Percentiles rank a stretch among this genome's conserved stretches.
Evolutionary conservation across 1,140 invertebrate species (phyloP).

Genomic region (Pentalonia nigronervosa): DNA sequence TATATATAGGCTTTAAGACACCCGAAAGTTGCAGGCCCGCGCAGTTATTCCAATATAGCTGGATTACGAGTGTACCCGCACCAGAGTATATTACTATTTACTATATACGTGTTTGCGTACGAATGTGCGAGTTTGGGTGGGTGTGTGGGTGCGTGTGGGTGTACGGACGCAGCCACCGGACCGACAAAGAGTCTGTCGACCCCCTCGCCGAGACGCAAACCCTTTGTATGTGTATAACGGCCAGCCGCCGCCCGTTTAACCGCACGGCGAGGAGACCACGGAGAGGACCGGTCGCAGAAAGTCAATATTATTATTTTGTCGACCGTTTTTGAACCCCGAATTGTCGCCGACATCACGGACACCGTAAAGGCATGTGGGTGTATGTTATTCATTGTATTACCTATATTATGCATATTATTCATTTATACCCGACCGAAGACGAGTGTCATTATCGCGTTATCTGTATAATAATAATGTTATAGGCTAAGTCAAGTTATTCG

Average conservation of each 20-base stretch:
- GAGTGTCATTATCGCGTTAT: background rate
- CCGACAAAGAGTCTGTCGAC: background rate
- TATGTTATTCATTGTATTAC: background rate
- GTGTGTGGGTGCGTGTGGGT: background rate
- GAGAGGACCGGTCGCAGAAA: background rate
- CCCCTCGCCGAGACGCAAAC: background rate
- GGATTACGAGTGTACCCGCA: background rate
- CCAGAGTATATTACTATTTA: background rate
- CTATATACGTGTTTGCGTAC: background rate
- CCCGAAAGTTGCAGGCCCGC: background rate
- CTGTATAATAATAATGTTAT: background rate
- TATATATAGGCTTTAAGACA: background rate
- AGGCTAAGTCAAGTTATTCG: background rate
- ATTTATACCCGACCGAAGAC: background rate
- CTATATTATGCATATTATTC: background rate
- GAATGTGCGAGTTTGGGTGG: background rate
- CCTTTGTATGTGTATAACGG: background rate
- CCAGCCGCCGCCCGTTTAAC: background rate
- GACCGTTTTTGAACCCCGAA: constrained; percentile 7
- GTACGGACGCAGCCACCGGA: background rate
- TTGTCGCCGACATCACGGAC: background rate
- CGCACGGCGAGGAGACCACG: background rate
- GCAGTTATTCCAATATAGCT: background rate
- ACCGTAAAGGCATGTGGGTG: background rate
- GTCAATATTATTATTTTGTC: constrained; percentile 31